Evolutionary conservation across 2,113 vertebrate species (phyloP).

Genomic region (Tragelaphus imberbis): DNA sequence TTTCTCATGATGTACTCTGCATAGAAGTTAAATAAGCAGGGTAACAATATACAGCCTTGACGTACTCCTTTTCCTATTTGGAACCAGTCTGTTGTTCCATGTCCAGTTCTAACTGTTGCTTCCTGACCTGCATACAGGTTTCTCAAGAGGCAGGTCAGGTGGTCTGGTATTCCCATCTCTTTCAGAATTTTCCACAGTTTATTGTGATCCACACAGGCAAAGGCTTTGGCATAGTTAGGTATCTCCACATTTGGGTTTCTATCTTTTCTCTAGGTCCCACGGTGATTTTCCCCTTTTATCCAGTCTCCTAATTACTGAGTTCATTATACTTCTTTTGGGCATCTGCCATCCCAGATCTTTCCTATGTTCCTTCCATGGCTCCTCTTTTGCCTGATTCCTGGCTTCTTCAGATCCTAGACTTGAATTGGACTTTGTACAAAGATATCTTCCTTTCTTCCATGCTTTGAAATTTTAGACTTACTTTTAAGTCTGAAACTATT

Average conservation of each 20-base stretch:
- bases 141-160: too few relatives aligned
- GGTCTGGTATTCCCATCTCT: too few relatives aligned
- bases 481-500: background rate
- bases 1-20: too few relatives aligned
- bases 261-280: background rate
- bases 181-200: too few relatives aligned
- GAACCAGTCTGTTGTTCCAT: too few relatives aligned
- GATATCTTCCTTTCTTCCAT: background rate
- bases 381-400: background rate
- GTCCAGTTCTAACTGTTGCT: too few relatives aligned
- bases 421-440: background rate
- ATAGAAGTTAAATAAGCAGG: too few relatives aligned
- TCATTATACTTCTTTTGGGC: background rate
- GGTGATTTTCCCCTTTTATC: background rate
- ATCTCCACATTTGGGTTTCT: background rate
- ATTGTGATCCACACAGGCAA: too few relatives aligned
- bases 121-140: too few relatives aligned
- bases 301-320: background rate
- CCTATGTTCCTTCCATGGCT: background rate
- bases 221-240: background rate
- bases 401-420: background rate
- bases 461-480: background rate
- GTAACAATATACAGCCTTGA: too few relatives aligned
- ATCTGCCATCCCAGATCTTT: background rate
- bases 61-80: too few relatives aligned